Conservation (phyloP, 2,797 vertebrate species). For the Bryconaethiops microstoma region DNA sequence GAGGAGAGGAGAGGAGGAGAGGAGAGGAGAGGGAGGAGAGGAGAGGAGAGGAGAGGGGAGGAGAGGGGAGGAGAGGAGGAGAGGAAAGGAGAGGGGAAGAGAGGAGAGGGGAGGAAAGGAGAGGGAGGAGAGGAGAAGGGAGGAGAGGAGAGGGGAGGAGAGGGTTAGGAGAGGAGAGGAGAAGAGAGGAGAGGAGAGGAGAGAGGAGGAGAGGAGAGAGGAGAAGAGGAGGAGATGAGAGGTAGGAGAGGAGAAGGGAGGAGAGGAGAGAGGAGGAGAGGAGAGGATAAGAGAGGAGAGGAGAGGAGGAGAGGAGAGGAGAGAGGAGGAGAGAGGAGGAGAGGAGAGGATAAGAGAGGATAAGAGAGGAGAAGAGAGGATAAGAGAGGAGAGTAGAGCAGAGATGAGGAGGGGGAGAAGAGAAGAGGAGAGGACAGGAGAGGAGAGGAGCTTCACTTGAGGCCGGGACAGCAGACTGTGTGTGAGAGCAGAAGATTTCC, state of each 20-base stretch:
- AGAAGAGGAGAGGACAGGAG: neutral
- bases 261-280: too few species aligned
- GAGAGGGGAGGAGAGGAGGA: neutral
- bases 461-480: neutral
- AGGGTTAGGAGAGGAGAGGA: neutral
- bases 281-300: too few species aligned
- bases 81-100: too few species aligned
- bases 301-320: too few species aligned
- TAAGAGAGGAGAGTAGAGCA: too few species aligned
- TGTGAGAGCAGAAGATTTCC: neutral
- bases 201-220: neutral
- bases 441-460: neutral
- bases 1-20: neutral
- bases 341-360: too few species aligned
- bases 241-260: too few species aligned
- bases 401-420: neutral
- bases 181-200: neutral
- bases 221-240: too few species aligned
- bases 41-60: neutral
- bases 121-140: neutral
- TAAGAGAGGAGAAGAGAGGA: too few species aligned
- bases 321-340: neutral
- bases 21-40: too few species aligned
- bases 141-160: conserved; percentile 2
- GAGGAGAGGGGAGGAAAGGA: neutral